phyloP scores from a whole-genome alignment of 2,113 vertebrate genomes.

The Campylomormyrus numenius region DNA sequence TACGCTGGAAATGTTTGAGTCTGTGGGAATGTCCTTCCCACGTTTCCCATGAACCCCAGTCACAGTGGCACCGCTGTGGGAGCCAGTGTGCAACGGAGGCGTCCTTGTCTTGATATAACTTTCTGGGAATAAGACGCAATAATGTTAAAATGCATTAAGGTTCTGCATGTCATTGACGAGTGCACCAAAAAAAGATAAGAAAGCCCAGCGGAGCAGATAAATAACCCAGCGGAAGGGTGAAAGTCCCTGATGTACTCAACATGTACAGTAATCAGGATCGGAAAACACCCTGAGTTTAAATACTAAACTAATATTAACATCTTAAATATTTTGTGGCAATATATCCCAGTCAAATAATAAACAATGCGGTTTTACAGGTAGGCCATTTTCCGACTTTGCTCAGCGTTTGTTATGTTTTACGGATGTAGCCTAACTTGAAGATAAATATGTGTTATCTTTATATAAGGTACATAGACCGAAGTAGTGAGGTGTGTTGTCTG shows the following conservation, averaged over 20 bases:
- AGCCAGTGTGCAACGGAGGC: neutral
- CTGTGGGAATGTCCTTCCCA: neutral
- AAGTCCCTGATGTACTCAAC: neutral
- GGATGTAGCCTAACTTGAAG: neutral
- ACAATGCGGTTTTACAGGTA: neutral
- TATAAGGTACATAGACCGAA: neutral
- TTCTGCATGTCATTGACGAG: neutral
- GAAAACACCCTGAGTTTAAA: neutral
- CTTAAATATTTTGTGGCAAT: neutral
- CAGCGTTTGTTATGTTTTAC: neutral
- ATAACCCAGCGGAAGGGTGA: neutral
- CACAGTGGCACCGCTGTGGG: neutral
- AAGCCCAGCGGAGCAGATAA: neutral
- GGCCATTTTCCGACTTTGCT: neutral
- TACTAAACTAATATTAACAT: neutral
- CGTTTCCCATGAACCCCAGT: neutral
- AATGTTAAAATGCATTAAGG: neutral
- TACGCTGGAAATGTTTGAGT: neutral
- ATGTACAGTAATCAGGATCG: neutral
- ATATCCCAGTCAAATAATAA: neutral
- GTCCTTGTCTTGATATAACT: neutral
- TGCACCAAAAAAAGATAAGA: neutral
- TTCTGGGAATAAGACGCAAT: neutral
- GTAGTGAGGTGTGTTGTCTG: neutral
- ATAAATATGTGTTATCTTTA: neutral